A percentile compares a stretch with the other conserved stretches of the same genome.
Conservation (phyloP, 2,113 vertebrate species). For the Chloropsis hardwickii region DNA sequence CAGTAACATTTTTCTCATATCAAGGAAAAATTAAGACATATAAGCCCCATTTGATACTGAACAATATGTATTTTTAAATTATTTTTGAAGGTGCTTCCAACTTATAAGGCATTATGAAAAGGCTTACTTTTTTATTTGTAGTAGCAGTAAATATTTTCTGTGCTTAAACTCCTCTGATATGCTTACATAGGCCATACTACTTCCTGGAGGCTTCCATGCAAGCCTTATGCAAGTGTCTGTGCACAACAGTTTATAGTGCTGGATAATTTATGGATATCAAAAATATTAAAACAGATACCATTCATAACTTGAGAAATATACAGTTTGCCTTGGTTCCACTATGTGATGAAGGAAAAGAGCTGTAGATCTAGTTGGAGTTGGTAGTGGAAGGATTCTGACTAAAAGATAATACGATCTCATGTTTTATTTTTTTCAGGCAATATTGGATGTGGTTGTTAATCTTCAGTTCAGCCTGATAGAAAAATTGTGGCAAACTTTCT, state of each 20-base stretch:
- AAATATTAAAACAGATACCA: neutral
- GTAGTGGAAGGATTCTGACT: neutral
- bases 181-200: neutral
- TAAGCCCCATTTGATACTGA: neutral
- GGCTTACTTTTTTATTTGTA: neutral
- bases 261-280: neutral
- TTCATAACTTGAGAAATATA: neutral
- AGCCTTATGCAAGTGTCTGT: neutral
- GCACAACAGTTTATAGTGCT: neutral
- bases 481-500: constrained; percentile 86
- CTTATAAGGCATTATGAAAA: neutral
- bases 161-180: neutral
- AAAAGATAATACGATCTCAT: neutral
- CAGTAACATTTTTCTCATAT: neutral
- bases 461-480: constrained; percentile 86
- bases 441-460: constrained; percentile 84
- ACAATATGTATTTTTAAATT: neutral
- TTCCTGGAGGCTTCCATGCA: neutral
- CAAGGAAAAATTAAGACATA: neutral
- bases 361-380: neutral
- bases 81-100: neutral
- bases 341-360: neutral
- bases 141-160: neutral
- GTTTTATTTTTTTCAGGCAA: constrained; percentile 73
- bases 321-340: neutral